Conservation (phyloP, 2,888 invertebrate species). For the Orthosia gothica region DNA sequence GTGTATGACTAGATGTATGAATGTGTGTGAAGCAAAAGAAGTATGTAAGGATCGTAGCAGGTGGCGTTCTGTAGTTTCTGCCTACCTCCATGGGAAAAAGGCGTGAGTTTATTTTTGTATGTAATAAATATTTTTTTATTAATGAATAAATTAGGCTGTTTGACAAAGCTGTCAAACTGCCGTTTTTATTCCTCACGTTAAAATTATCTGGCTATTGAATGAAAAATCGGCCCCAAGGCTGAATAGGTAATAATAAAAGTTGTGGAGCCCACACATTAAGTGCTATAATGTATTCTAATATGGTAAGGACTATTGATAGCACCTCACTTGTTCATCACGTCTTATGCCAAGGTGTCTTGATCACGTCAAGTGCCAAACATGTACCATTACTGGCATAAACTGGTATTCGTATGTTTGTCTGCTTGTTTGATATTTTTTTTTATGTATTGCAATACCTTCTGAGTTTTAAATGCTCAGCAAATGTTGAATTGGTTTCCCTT, state of each 20-base stretch:
- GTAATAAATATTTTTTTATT: too few species aligned
- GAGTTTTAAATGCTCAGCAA: neutral
- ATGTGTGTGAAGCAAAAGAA: too few species aligned
- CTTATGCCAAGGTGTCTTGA: conserved; percentile 39
- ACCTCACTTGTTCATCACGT: conserved; percentile 44
- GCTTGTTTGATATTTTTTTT: conserved; percentile 40
- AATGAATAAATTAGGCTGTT: too few species aligned
- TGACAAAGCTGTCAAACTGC: too few species aligned
- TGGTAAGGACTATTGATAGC: conserved; percentile 39
- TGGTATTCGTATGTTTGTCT: conserved; percentile 20
- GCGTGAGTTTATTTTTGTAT: too few species aligned
- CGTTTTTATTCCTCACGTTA: too few species aligned
- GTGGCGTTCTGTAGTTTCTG: too few species aligned
- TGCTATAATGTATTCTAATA: conserved; percentile 35
- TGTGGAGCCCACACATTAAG: conserved; percentile 43
- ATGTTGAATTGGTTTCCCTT: too few species aligned
- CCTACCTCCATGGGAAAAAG: too few species aligned
- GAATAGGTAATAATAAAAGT: conserved; percentile 6
- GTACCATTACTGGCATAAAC: conserved; percentile 29
- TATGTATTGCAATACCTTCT: conserved; percentile 17
- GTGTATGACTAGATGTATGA: too few species aligned
- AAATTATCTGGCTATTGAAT: too few species aligned
- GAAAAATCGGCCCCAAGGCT: neutral
- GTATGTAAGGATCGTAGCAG: too few species aligned
- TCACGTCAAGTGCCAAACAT: conserved; percentile 52